A percentile compares a stretch with the other conserved stretches of the same genome.
These are phyloP conservation scores for Megaceryle maxima DNA, from an alignment of 2,113 vertebrate species.

Conservation along the genomic window DNA sequence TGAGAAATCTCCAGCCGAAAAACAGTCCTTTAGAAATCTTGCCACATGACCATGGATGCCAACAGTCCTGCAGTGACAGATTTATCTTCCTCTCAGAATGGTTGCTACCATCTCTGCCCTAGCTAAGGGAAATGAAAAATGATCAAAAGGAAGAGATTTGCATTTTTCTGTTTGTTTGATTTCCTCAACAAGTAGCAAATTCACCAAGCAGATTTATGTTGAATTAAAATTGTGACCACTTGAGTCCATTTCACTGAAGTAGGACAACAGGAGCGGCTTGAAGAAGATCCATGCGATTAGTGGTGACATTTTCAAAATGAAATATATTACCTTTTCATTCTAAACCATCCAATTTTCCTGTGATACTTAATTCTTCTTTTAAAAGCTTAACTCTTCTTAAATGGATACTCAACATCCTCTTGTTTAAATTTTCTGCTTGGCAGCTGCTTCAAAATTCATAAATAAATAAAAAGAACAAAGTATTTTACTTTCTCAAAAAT, in stretches of 20 bases:
- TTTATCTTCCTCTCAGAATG: neutral
- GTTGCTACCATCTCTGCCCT: neutral
- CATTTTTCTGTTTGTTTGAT: neutral
- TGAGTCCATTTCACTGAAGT: neutral
- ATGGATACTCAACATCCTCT: neutral
- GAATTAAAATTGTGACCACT: neutral
- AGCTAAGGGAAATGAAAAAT: neutral
- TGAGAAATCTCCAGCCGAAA: neutral
- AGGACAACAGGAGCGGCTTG: neutral
- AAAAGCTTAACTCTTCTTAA: neutral
- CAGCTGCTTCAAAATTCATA: neutral
- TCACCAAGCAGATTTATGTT: neutral
- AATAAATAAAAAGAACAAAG: neutral
- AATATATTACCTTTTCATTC: neutral
- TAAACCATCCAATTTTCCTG: neutral
- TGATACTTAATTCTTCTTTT: neutral
- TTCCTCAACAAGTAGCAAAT: neutral
- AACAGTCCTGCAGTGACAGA: neutral
- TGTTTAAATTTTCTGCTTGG: neutral
- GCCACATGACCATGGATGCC: neutral
- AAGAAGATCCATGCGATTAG: neutral
- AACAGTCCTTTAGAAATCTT: neutral
- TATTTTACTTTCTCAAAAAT: neutral
- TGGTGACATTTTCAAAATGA: constrained; percentile 3
- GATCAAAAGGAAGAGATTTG: neutral